Base-by-base conservation (phyloP, 1,140 invertebrate species). In the Ridgeia piscesae region DNA sequence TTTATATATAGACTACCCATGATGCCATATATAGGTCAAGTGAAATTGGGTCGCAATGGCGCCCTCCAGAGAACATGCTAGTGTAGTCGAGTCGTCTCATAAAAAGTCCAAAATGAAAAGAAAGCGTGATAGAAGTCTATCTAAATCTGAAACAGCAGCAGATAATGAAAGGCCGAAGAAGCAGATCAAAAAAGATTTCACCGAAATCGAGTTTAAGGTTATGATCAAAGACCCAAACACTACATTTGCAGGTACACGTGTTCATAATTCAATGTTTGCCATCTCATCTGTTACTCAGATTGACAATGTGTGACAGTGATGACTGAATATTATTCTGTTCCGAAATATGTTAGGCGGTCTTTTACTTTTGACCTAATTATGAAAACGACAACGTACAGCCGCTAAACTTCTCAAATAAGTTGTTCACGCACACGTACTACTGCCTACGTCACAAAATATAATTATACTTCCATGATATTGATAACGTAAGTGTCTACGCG, bases 191-290 rank as follows among this genome's bases (percentile, higher is more conserved):
- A 33, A 14, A 42, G 34, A 35, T 91, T 91, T 91, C 91, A 91
- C 91, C 17, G 91, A 91, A 33, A 91, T 91, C 11, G 91, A 91
- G 42, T 91, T 91, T 58, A 91, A 91, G 42, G 33, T 91, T 33
- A 48, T 91, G 91, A 35, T 91, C 34, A 91, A 48, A 35, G 91
- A 91, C 42, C 33, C 34, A 35, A 91, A 42, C 42, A 35, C 34
- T 33, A 91, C 91, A 21, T 48, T 91, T 58, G 48, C 42, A 48
- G 91, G 91, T 91, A 90, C 58, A 77, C 58, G 58, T 77, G 58
- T 77, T 77, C 27, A 77, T 77, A 2, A 27, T 77, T 31, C 17
- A 8, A 21, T 42, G 42, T 42, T 42, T 42, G 42, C 42, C 42
- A 42, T 42, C 42, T 42, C 42, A 42, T 42, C 42, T 42, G 42